Conservation (phyloP, 2,888 invertebrate genomes). For the Clusia tigrina region DNA sequence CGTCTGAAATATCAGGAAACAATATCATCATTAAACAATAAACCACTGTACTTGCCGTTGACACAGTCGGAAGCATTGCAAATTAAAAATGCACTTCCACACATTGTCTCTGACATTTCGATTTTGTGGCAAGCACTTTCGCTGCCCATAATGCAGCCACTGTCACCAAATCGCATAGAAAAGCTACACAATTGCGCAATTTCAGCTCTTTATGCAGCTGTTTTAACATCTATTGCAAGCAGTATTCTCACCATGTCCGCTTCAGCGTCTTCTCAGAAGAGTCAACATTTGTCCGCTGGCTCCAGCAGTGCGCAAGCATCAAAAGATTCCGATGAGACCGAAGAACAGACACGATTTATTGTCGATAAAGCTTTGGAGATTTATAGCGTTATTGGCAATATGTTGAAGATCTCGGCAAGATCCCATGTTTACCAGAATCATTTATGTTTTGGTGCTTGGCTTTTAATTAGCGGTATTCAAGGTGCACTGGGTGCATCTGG, state of each 20-base stretch:
- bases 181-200: constrained; percentile 84
- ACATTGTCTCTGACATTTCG: constrained; percentile 84
- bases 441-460: constrained; percentile 87
- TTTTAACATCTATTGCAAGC: constrained; percentile 74
- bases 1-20: constrained; percentile 66
- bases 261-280: constrained; percentile 69
- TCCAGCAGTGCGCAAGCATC: constrained; percentile 27
- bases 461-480: constrained; percentile 86
- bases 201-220: constrained; percentile 83
- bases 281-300: constrained; percentile 38
- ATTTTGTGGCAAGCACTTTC: constrained; percentile 81
- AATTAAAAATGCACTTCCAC: constrained; percentile 74
- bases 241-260: constrained; percentile 70
- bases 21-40: constrained; percentile 66
- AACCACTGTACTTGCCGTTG: constrained; percentile 72
- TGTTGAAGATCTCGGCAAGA: constrained; percentile 84
- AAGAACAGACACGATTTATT: constrained; percentile 80
- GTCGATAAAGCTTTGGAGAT: constrained; percentile 90
- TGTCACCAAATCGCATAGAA: constrained; percentile 82
- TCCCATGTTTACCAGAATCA: constrained; percentile 90
- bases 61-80: constrained; percentile 78
- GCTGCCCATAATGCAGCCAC: constrained; percentile 86
- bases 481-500: constrained; percentile 78
- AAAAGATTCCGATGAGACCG: constrained; percentile 76
- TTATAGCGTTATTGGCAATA: constrained; percentile 80